phyloP scores from a whole-genome alignment of 2,797 vertebrate genomes.

The Manis javanica region DNA sequence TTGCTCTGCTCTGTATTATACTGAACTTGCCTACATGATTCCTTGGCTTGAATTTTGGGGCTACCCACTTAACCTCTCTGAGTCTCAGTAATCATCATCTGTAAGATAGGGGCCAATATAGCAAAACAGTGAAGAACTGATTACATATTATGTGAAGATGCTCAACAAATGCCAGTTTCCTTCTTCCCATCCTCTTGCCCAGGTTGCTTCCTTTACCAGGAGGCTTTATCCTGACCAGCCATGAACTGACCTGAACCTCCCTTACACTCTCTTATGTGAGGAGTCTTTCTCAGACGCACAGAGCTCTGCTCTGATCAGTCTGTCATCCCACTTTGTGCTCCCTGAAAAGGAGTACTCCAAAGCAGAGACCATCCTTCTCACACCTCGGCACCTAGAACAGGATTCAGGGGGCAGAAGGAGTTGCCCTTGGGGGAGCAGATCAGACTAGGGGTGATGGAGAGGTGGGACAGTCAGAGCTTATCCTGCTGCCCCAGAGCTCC shows the following conservation, averaged over 20 bases:
- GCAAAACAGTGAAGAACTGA: slow-evolving; percentile 9
- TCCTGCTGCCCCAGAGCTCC: neutral
- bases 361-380: neutral
- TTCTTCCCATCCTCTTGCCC: neutral
- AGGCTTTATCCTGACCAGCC: neutral
- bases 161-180: neutral
- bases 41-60: neutral
- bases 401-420: neutral
- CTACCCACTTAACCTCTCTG: neutral
- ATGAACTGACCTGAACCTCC: neutral
- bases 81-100: slow-evolving; percentile 45
- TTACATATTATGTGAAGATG: neutral
- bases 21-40: neutral
- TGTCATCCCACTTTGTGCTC: neutral
- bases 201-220: neutral
- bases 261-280: neutral
- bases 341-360: neutral
- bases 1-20: neutral
- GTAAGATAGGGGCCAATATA: neutral
- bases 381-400: neutral
- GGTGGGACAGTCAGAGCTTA: neutral
- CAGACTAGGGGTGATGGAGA: neutral
- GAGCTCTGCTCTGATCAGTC: slow-evolving; percentile 8
- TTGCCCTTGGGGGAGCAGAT: neutral
- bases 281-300: neutral